phyloP scores from a whole-genome alignment of 2,113 vertebrate species.

The Dendropsophus ebraccatus region DNA sequence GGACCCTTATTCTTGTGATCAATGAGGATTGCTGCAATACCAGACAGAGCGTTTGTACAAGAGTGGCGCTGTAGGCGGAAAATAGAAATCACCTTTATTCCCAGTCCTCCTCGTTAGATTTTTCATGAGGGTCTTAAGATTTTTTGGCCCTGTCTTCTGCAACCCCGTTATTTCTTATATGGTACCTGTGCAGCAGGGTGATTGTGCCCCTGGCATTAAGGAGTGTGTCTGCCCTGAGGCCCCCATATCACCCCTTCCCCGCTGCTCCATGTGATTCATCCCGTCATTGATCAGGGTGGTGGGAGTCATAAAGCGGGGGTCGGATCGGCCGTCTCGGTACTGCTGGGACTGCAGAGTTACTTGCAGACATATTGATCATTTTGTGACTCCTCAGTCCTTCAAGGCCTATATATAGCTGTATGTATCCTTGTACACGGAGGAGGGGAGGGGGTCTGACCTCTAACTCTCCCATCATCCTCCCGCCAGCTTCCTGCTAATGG shows the following conservation, averaged over 20 bases:
- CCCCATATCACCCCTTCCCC: too few relatives aligned
- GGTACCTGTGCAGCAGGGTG: too few relatives aligned
- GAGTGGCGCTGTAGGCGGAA: neutral
- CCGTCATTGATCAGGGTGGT: neutral
- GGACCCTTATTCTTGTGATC: too few relatives aligned
- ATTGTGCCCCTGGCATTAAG: too few relatives aligned
- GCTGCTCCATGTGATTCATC: too few relatives aligned
- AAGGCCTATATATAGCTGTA: slow-evolving; percentile 47
- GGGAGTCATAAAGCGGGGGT: neutral
- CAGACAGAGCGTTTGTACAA: neutral
- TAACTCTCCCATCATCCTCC: slow-evolving; percentile 34
- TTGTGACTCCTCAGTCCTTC: slow-evolving; percentile 42
- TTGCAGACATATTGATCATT: slow-evolving; percentile 52
- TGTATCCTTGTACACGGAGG: slow-evolving; percentile 37
- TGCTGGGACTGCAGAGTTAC: slow-evolving; percentile 6
- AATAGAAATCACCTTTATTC: too few relatives aligned
- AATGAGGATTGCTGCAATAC: too few relatives aligned
- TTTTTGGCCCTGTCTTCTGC: too few relatives aligned
- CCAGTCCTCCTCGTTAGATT: too few relatives aligned
- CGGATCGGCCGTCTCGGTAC: neutral
- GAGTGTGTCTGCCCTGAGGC: too few relatives aligned
- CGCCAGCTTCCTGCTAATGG: slow-evolving; percentile 46
- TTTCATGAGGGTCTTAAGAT: too few relatives aligned
- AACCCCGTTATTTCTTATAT: too few relatives aligned
- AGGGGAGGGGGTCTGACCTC: slow-evolving; percentile 43